Conservation (phyloP, 2,888 invertebrate species). For the Blastobasis adustella region DNA sequence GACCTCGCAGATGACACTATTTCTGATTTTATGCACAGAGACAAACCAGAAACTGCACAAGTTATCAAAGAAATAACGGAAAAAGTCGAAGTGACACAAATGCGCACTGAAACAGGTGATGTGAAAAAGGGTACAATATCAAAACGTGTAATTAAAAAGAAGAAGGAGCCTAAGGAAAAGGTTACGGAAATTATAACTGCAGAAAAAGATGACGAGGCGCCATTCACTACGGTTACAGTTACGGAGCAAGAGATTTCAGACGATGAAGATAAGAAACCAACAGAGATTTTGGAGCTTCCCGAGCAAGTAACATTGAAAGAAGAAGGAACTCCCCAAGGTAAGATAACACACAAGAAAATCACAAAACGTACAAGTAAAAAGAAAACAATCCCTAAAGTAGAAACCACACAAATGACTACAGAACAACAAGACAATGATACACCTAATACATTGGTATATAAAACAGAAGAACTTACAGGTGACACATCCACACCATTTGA, state of each 20-base stretch:
- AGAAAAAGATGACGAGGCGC: conserved; percentile 18
- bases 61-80: conserved; percentile 11
- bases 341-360: conserved; percentile 21
- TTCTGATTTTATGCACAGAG: conserved; percentile 18
- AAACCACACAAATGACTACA: not conserved
- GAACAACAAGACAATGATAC: not conserved
- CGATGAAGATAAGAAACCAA: conserved; percentile 2
- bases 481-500: conserved; percentile 19
- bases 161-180: conserved; percentile 18
- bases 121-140: conserved; percentile 21
- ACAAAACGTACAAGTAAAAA: conserved; percentile 16
- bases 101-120: conserved; percentile 23
- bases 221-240: conserved; percentile 13
- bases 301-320: conserved; percentile 36
- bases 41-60: conserved; percentile 15
- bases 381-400: conserved; percentile 12
- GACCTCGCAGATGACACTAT: conserved; percentile 5
- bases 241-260: conserved; percentile 10
- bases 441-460: conserved; percentile 9
- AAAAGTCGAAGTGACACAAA: conserved; percentile 9
- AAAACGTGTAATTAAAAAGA: conserved; percentile 18
- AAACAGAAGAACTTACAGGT: conserved; percentile 24
- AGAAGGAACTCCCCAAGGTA: conserved; percentile 25
- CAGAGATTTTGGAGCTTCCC: conserved; percentile 26
- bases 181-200: conserved; percentile 18